These are phyloP conservation scores for Todiramphus chloris DNA, from an alignment of 2,113 vertebrate species.

Conservation along the genomic window DNA sequence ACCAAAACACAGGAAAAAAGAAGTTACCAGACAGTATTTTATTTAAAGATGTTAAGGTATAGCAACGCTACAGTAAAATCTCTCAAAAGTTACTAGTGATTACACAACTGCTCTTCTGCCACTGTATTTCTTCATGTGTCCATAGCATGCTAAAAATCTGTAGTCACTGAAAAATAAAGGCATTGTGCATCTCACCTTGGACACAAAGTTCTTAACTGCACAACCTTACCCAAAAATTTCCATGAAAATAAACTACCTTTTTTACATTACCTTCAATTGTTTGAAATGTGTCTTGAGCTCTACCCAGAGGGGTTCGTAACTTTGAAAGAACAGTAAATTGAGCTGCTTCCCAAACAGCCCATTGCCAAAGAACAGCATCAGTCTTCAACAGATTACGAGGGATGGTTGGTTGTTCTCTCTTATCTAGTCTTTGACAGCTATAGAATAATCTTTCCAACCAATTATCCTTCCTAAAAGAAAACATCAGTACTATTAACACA, in stretches of 20 bases:
- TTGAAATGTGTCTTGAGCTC: conserved; percentile 98
- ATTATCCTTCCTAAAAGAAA: conserved; percentile 89
- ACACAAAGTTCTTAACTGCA: neutral
- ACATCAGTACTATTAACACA: neutral
- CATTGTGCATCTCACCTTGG: neutral
- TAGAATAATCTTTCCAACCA: conserved; percentile 96
- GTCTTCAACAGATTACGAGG: conserved; percentile 89
- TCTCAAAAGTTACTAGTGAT: neutral
- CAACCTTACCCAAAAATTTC: neutral
- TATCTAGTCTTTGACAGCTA: conserved; percentile 95
- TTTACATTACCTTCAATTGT: conserved; percentile 91
- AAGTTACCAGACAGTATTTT: neutral
- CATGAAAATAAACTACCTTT: neutral
- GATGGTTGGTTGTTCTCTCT: conserved; percentile 82
- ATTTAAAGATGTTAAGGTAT: neutral
- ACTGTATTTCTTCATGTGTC: neutral
- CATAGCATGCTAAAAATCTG: neutral
- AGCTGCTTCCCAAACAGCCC: conserved; percentile 98
- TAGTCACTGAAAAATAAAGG: neutral
- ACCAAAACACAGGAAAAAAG: neutral
- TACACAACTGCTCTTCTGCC: neutral
- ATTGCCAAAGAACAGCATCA: conserved; percentile 97
- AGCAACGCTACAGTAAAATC: neutral
- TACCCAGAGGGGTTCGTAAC: conserved; percentile 91
- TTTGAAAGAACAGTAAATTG: conserved; percentile 98